Evolutionary conservation across 2,888 invertebrate species (phyloP), one percentile per base, ranked within the genome.

Genomic region (Neoscelio sp.): DNA sequence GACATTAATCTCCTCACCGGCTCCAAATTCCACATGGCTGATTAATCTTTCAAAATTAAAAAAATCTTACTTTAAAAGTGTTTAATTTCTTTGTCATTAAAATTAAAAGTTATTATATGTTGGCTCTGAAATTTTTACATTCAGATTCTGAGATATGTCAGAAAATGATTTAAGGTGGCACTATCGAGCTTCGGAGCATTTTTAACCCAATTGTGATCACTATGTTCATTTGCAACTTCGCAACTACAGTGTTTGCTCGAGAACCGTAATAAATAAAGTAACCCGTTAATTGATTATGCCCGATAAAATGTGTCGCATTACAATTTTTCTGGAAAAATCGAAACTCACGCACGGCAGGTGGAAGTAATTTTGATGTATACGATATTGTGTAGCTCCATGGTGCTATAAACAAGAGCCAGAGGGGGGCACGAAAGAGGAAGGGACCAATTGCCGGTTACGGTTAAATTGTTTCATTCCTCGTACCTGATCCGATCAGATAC

Each of bases 381-480:
- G 44, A 64, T 60, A 79, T 75, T 75, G 71, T 79, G 46, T 54
- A 26, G 40, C 23, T 38, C 62, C 62, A 75, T 71, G 60, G 65
- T 42, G 76, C 35, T 70, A 67, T 80, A 80, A 80, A 80, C 75
- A 80, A 76, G 52, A 52, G 54, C 17, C 23, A 30, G 56, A 40
- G 62, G 60, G 54, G 64, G 64, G 58, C 33, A 56, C 23, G 71
- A 76, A 74, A 79, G 62, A 75, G 74, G 65, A 67, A 70, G 68
- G 80, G 75, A 60, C 44, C 56, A 80, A 81, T 77, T 78, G 80
- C 73, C 79, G 80, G 78, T 75, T 82, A 76, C 76, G 68, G 80
- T 79, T 82, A 81, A 84, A 84, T 81, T 79, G 78, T 86, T 85
- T 86, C 82, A 84, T 85, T 84, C 78, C 82, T 81, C 82, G 83